phyloP scores from a whole-genome alignment of 2,113 vertebrate species.

The Gadus chalcogrammus region DNA sequence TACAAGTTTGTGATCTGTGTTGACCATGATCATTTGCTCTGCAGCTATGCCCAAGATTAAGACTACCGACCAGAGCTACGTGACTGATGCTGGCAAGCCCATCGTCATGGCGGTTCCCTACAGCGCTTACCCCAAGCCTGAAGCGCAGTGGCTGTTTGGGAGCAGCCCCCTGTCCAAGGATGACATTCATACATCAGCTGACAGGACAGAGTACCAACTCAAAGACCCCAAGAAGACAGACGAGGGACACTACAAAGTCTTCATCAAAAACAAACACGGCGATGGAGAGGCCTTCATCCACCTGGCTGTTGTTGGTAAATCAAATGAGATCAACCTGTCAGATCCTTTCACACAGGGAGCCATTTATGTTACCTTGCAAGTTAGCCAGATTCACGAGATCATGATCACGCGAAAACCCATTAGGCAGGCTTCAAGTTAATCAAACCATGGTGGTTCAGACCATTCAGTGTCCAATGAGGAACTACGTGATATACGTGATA shows the following conservation, averaged over 20 bases:
- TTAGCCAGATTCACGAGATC: too few relatives aligned
- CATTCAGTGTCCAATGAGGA: too few relatives aligned
- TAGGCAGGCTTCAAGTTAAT: too few relatives aligned
- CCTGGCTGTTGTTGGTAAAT: slow-evolving; percentile 89
- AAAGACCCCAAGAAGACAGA: slow-evolving; percentile 85
- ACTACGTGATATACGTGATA: too few relatives aligned
- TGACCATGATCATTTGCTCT: neutral
- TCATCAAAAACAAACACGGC: slow-evolving; percentile 92
- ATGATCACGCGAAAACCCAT: too few relatives aligned
- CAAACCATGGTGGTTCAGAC: too few relatives aligned
- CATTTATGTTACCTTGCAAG: too few relatives aligned
- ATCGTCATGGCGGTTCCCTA: slow-evolving; percentile 90
- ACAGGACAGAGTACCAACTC: slow-evolving; percentile 86
- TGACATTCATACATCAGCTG: slow-evolving; percentile 82
- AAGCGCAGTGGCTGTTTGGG: slow-evolving; percentile 89
- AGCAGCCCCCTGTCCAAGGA: slow-evolving; percentile 78
- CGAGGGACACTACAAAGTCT: slow-evolving; percentile 86
- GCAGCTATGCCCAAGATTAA: slow-evolving; percentile 91
- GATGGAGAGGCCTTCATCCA: slow-evolving; percentile 91
- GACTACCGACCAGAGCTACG: slow-evolving; percentile 87
- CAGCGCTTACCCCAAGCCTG: slow-evolving; percentile 89
- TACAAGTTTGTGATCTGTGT: neutral
- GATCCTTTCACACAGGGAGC: neutral
- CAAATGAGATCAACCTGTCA: neutral
- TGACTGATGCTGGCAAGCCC: slow-evolving; percentile 91